phyloP scores from a whole-genome alignment of 2,888 invertebrate genomes.

The Eupithecia subumbrata region DNA sequence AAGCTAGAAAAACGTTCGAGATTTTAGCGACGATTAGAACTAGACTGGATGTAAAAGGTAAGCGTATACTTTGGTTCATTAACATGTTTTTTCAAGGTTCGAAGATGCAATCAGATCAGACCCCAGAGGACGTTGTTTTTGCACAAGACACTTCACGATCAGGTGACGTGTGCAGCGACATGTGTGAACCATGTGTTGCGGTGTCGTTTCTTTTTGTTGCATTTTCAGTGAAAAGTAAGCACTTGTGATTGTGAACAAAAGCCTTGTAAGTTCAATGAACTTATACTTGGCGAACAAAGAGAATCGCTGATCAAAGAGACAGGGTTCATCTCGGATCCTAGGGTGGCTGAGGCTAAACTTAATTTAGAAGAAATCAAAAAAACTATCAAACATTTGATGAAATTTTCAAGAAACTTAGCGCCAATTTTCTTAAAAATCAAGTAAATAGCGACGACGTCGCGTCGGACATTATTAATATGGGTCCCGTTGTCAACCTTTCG shows the following conservation, averaged over 20 bases:
- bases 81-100: slow-evolving; percentile 4
- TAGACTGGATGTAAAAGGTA: slow-evolving; percentile 4
- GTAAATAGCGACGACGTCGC: too few relatives aligned
- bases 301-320: background rate
- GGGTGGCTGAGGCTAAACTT: background rate
- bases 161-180: slow-evolving; percentile 45
- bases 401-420: background rate
- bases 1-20: background rate
- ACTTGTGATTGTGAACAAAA: slow-evolving; percentile 9
- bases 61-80: background rate
- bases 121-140: slow-evolving; percentile 14
- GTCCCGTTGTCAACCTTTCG: too few relatives aligned
- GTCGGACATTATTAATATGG: too few relatives aligned
- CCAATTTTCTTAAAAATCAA: background rate
- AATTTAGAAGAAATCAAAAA: background rate
- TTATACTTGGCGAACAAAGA: background rate
- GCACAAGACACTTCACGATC: slow-evolving; percentile 40
- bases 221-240: slow-evolving; percentile 11
- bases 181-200: slow-evolving; percentile 42
- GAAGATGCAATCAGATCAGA: slow-evolving; percentile 12
- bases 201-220: slow-evolving; percentile 25
- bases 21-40: background rate
- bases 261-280: slow-evolving; percentile 13
- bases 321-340: background rate
- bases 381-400: background rate